Evolutionary conservation across 2,113 vertebrate species (phyloP).

Genomic region (Sebastes fasciatus): DNA sequence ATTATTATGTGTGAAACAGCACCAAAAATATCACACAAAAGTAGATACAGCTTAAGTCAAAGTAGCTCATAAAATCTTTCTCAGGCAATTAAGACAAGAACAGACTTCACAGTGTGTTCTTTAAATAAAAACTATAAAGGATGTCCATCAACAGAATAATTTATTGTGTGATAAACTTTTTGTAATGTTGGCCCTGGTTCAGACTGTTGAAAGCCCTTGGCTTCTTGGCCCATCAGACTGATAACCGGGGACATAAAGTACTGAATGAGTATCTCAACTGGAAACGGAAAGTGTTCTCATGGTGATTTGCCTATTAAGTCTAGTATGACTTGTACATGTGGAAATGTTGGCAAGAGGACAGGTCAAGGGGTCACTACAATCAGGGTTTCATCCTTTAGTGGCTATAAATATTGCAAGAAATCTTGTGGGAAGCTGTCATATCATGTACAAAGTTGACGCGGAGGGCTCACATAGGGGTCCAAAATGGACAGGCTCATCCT

Average conservation of each 20-base stretch:
- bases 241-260: constrained; percentile 22
- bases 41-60: background rate
- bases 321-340: background rate
- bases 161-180: constrained; percentile 19
- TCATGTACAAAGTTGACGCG: background rate
- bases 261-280: constrained; percentile 19
- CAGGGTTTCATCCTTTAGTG: background rate
- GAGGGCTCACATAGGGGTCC: background rate
- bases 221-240: constrained; percentile 30
- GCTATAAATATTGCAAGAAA: background rate
- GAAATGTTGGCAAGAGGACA: background rate
- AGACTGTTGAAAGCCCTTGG: constrained; percentile 17
- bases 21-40: constrained; percentile 14
- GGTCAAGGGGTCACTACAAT: background rate
- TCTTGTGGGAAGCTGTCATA: background rate
- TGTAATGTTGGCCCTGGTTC: constrained; percentile 22
- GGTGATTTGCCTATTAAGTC: background rate
- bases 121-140: constrained; percentile 15
- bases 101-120: background rate
- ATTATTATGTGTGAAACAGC: constrained; percentile 9
- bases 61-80: constrained; percentile 16
- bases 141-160: constrained; percentile 15
- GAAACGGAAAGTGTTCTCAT: background rate
- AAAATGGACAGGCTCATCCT: background rate
- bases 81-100: background rate